Evolutionary conservation across 2,888 invertebrate genomes (phyloP).

Genomic region (Helobdella robusta): DNA sequence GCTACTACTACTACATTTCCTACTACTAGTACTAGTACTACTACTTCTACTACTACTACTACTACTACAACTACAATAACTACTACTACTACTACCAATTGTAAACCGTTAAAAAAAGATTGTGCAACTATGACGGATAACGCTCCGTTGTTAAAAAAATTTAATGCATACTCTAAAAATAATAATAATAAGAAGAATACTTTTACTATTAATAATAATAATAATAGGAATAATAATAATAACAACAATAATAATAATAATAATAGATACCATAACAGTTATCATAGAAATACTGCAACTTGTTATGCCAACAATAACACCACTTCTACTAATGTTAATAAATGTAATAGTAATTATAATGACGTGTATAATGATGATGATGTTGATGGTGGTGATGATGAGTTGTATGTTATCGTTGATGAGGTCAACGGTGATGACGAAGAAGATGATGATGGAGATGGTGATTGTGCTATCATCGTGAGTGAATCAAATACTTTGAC

Average conservation of each 20-base stretch:
- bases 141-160: too few species aligned
- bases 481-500: too few species aligned
- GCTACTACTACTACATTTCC: background rate
- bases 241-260: background rate
- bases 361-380: conserved; percentile 5
- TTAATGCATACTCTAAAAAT: too few species aligned
- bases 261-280: background rate
- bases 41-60: background rate
- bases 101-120: too few species aligned
- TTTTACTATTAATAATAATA: background rate
- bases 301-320: background rate
- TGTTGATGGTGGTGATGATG: conserved; percentile 9
- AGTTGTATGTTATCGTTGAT: background rate
- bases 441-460: conserved; percentile 10
- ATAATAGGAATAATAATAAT: background rate
- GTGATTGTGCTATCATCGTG: background rate
- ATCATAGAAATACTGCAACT: background rate
- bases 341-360: background rate
- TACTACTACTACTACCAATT: conserved; percentile 20
- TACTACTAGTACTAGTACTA: conserved; percentile 21
- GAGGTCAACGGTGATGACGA: background rate
- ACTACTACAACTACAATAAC: background rate
- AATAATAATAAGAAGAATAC: background rate
- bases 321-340: background rate
- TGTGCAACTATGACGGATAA: too few species aligned